Base-by-base conservation (phyloP, 2,888 invertebrate species). In the Calliphora vomitoria region DNA sequence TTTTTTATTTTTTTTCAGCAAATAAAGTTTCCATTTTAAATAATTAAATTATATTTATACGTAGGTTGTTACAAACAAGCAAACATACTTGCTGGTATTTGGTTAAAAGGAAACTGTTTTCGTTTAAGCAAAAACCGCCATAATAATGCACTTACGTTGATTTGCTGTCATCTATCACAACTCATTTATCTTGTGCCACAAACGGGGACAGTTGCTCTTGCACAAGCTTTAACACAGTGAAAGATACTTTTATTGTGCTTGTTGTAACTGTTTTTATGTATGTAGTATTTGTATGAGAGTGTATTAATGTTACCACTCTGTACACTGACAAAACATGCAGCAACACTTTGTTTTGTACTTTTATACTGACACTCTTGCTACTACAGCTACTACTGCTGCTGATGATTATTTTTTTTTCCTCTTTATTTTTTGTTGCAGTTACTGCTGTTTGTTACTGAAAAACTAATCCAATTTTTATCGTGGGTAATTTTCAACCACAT, bases 381-480 rank as follows among this genome's bases (percentile, higher is more conserved):
- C 44, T 44, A 11, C 11, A 50, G 68, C 62, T 11, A 44, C 44
- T 38, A 8, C 41, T 62, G 78, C 62, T 15, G 68, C 10, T 53
- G 85, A 58, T 74, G 85, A 44, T 66, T 11, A 35, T 31, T 71
- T 69, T 71, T 76, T 62, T 53, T 41, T 4, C 25, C 50, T n/a
- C 13, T 35, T 10, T 25, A 0, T 47, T 58, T 58, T 38, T 38
- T 38, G 6, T 71, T 60, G 82, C 87, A 69, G 15, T 15, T 80
- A 69, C 82, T 87, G 58, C 82, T 80, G 69, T 66, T 75, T 50
- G 86, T 58, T 83, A 66, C 82, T 90, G 90, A 91, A 91, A 91
- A 92, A 92, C 92, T 92, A 92, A 92, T 92, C 92, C 92, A 92
- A 92, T 92, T 92, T 92, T 92, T 92, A 92, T 92, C 91, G 92